Base-by-base conservation (phyloP, 2,888 invertebrate genomes). In the Agrotis ipsilon region DNA sequence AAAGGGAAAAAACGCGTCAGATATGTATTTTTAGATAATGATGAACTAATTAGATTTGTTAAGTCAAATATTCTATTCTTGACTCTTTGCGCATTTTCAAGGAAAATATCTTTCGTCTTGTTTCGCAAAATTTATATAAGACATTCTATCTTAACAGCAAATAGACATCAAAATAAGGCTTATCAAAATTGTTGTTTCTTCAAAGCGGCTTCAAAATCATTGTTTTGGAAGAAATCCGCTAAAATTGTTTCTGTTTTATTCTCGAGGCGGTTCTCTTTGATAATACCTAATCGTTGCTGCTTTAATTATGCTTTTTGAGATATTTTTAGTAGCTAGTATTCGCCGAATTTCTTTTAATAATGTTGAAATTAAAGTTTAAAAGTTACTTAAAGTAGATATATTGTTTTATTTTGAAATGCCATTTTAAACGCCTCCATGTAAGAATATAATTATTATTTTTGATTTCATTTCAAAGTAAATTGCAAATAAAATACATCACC, bases 231-330 rank as follows among this genome's bases (percentile, higher is more conserved):
- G 72, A 65, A 65, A 80, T 81, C 63, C 68, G 55, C 45, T 71
- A 19, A 81, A 81, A 72, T 72, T 68, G 68, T 66, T 81, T 64
- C 27, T 58, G 39, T 68, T 57, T 68, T 55, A 58, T 46, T 49
- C 39, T 54, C 62, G 32, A 67, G 32, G 24, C 48, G 51, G 57
- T 18, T 9, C 55, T 11, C 11, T 78, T 70, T 68, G 59, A 19
- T 68, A 60, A 48, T 46, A 72, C 60, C 68, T 63, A 61, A 79
- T 71, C 55, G 24, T 54, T 52, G 6, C 51, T 14, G 65, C 32
- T 71, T 80, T 80, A 55, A 80, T 79, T 65, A 71, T 59, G 48
- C n/a, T 80, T 65, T 49, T 62, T 68, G 62, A 49, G 46, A 49
- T 57, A 64, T 75, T 62, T 65, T 52, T 14, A 48, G 39, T 59